Evolutionary conservation across 2,797 vertebrate species (phyloP).

Genomic region (Pseudomugil gertrudae): DNA sequence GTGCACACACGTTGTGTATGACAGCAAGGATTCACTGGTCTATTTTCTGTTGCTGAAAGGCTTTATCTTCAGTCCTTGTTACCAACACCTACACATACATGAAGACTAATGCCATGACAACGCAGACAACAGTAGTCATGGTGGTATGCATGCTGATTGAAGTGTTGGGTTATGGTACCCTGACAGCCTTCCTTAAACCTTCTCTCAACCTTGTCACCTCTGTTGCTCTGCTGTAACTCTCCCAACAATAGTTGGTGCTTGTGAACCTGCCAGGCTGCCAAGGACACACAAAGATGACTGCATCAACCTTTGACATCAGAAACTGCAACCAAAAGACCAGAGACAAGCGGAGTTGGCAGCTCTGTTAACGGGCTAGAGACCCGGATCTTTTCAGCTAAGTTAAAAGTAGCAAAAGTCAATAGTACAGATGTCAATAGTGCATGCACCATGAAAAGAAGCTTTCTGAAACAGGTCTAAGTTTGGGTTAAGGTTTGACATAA

Average conservation of each 20-base stretch:
- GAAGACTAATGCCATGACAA: conserved; percentile 58
- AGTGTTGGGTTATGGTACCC: conserved; percentile 63
- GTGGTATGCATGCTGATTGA: conserved; percentile 56
- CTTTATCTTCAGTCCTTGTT: conserved; percentile 48
- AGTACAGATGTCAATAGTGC: conserved; percentile 73
- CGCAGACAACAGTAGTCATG: conserved; percentile 59
- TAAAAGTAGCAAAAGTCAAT: conserved; percentile 74
- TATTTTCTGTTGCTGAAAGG: conserved; percentile 43
- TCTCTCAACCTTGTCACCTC: conserved; percentile 78
- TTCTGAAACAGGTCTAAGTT: conserved; percentile 55
- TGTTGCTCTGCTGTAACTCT: conserved; percentile 69
- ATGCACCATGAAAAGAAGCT: conserved; percentile 60
- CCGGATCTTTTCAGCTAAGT: conserved; percentile 70
- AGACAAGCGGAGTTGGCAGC: conserved; percentile 79
- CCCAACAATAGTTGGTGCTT: conserved; percentile 75
- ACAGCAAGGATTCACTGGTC: conserved; percentile 42
- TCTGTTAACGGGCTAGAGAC: conserved; percentile 69
- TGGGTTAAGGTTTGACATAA: conserved; percentile 54
- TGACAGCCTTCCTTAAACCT: conserved; percentile 79
- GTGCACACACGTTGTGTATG: conserved; percentile 26
- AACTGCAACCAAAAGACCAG: conserved; percentile 76
- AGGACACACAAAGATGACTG: conserved; percentile 78
- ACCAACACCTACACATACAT: conserved; percentile 40
- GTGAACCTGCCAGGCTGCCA: conserved; percentile 76
- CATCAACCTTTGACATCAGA: conserved; percentile 80